phyloP scores from a whole-genome alignment of 2,888 invertebrate species.

The Gymnoscelis rufifasciata region DNA sequence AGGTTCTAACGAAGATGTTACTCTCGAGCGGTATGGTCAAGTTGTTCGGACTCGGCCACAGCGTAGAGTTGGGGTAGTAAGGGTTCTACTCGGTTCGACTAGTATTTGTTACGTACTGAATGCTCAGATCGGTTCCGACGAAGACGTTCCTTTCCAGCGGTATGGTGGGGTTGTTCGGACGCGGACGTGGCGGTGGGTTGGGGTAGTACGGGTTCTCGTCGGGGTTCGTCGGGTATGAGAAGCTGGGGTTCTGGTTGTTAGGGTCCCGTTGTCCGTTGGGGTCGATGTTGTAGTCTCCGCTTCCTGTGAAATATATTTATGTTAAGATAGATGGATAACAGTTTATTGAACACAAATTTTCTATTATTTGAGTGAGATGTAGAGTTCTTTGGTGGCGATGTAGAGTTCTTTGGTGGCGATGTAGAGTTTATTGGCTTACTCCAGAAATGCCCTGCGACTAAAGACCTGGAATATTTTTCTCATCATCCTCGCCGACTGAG shows the following conservation, averaged over 20 bases:
- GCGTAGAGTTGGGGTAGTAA: not conserved
- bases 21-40: not conserved
- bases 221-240: conserved; percentile 18
- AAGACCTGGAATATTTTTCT: too few species aligned
- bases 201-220: too few species aligned
- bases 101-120: conserved; percentile 17
- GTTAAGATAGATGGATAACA: too few species aligned
- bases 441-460: too few species aligned
- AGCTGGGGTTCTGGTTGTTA: conserved; percentile 14
- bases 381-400: too few species aligned
- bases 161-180: not conserved
- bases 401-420: too few species aligned
- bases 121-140: conserved; percentile 39
- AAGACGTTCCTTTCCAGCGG: conserved; percentile 40
- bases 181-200: not conserved
- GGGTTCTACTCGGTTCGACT: too few species aligned
- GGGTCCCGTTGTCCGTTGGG: not conserved
- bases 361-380: too few species aligned
- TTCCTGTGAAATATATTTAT: conserved; percentile 31
- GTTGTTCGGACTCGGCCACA: not conserved
- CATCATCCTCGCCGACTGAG: too few species aligned
- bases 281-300: conserved; percentile 39
- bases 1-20: not conserved
- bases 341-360: too few species aligned
- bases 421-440: too few species aligned